Conservation (phyloP, 1,140 invertebrate genomes). For the Parasteatoda tepidariorum region DNA sequence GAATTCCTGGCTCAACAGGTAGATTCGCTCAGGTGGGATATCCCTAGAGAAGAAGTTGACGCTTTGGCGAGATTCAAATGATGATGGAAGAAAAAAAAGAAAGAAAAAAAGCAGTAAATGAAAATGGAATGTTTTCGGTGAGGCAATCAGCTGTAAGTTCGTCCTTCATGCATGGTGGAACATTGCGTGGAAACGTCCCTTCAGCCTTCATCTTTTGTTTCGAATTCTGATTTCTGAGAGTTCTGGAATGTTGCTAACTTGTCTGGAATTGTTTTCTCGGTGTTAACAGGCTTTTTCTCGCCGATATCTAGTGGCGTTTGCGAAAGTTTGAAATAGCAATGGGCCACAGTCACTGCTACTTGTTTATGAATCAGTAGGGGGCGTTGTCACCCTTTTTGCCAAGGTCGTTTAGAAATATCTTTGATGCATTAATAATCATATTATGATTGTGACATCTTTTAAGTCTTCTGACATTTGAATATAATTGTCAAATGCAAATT, state of each 20-base stretch:
- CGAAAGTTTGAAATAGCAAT: too few relatives aligned
- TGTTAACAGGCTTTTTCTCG: background rate
- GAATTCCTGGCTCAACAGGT: background rate
- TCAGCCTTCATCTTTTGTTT: background rate
- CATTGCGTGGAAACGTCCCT: background rate
- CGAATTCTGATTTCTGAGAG: background rate
- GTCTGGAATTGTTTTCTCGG: background rate
- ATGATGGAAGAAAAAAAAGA: background rate
- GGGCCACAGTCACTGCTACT: too few relatives aligned
- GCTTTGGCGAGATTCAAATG: background rate
- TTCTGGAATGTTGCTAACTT: conserved; percentile 6
- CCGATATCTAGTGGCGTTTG: too few relatives aligned
- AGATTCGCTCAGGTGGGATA: background rate
- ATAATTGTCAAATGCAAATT: too few relatives aligned
- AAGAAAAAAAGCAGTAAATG: background rate
- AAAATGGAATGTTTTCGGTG: background rate
- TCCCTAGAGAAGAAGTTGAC: background rate
- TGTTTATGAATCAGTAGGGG: too few relatives aligned
- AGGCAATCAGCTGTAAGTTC: background rate
- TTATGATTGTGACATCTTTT: too few relatives aligned
- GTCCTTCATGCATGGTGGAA: conserved; percentile 18
- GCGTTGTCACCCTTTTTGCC: too few relatives aligned
- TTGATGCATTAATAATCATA: too few relatives aligned
- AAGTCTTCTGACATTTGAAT: too few relatives aligned
- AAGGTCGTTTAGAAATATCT: too few relatives aligned